These are phyloP conservation scores for Hybos culiciformis DNA, from an alignment of 2,888 invertebrate species.

Conservation along the genomic window DNA sequence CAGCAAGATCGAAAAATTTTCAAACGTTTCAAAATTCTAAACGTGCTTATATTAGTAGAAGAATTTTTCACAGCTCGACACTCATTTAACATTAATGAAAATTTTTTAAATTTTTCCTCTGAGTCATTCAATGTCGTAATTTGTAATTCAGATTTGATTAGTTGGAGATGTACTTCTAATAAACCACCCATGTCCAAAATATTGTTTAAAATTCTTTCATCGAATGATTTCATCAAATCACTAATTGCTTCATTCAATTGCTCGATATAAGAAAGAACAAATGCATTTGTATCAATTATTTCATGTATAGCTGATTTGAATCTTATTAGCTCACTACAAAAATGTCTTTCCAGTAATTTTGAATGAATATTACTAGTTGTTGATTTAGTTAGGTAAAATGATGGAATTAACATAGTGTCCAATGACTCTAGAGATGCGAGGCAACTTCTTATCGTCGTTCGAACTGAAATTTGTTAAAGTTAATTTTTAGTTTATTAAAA, in stretches of 20 bases:
- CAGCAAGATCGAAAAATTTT: constrained; percentile 28
- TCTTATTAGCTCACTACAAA: constrained; percentile 26
- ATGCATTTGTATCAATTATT: constrained; percentile 29
- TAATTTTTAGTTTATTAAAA: neutral
- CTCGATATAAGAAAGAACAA: constrained; percentile 25
- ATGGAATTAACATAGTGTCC: constrained; percentile 30
- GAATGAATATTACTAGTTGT: constrained; percentile 21
- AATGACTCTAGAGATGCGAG: constrained; percentile 32
- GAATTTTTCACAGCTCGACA: constrained; percentile 28
- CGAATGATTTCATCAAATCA: constrained; percentile 18
- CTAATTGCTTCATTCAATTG: constrained; percentile 20
- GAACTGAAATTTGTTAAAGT: constrained; percentile 19
- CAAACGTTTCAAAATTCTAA: constrained; percentile 29
- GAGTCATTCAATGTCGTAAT: constrained; percentile 16
- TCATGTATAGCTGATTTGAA: constrained; percentile 27
- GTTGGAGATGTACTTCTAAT: constrained; percentile 26
- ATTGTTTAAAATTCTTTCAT: constrained; percentile 20
- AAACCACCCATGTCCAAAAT: constrained; percentile 24
- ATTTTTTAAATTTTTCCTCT: constrained; percentile 21
- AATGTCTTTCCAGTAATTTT: constrained; percentile 30
- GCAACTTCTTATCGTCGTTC: constrained; percentile 28
- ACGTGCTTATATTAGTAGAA: constrained; percentile 24
- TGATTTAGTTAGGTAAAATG: too few relatives aligned
- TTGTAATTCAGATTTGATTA: constrained; percentile 20
- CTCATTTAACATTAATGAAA: constrained; percentile 25